phyloP scores from a whole-genome alignment of 2,888 invertebrate species.

The Anticlea derivata region DNA sequence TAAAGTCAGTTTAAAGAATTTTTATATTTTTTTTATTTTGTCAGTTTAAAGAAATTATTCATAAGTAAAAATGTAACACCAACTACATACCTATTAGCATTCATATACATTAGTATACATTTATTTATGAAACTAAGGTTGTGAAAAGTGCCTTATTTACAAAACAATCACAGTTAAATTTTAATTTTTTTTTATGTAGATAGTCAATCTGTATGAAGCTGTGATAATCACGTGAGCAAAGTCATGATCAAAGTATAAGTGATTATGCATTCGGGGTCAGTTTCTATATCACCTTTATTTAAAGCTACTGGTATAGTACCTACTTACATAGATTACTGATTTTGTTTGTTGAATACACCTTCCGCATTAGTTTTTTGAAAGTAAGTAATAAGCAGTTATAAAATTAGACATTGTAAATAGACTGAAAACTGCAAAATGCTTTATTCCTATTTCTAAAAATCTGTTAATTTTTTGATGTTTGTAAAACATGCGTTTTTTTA shows the following conservation, averaged over 20 bases:
- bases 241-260: conserved; percentile 39
- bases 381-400: too few species aligned
- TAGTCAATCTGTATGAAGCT: conserved; percentile 24
- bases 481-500: conserved; percentile 4
- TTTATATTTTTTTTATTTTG: too few species aligned
- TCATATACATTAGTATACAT: too few species aligned
- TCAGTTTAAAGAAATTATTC: too few species aligned
- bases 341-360: neutral
- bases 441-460: neutral
- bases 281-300: conserved; percentile 24
- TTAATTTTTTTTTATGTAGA: neutral
- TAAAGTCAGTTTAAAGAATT: too few species aligned
- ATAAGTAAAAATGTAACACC: too few species aligned
- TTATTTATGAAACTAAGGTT: conserved; percentile 9
- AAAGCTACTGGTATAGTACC: conserved; percentile 6
- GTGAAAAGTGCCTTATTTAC: conserved; percentile 28
- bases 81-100: too few species aligned
- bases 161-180: neutral
- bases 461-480: conserved; percentile 6
- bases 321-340: conserved; percentile 11
- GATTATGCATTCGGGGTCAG: conserved; percentile 40
- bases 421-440: neutral
- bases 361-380: neutral
- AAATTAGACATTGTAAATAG: neutral
- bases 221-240: conserved; percentile 47